Evolutionary conservation across 2,797 vertebrate genomes (phyloP), one percentile per base, ranked within the genome.

Genomic region (Coregonus sp.): DNA sequence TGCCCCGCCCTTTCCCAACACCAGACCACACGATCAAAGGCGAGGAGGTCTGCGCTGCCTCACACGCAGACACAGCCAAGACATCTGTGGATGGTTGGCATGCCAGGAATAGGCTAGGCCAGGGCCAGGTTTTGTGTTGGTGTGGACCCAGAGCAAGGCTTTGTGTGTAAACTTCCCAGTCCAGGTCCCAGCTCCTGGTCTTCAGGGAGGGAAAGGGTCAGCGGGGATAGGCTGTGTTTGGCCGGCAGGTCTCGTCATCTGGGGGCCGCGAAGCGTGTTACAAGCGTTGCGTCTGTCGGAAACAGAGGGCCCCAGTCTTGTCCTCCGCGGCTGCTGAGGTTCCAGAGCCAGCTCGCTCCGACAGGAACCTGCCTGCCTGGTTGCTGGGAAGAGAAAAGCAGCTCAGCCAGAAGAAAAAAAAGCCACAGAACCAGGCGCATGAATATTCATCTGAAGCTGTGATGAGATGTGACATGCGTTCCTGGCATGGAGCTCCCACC

Each of bases 391-490:
- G n/a, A n/a, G 4, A 35, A n/a, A 33, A 52, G 51, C 75, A 75
- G 81, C 66, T 16, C 71, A 74, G 73, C 68, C 73, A 79, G 79
- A 70, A 80, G 54, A 73, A 75, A 71, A 76, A 77, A 80, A 67
- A 70, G n/a, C 37, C 88, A 78, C 83, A 77, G 59, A 85, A 88
- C 85, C 80, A 78, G 76, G 81, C 65, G 79, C 89, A 94, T 94
- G 93, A 94, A 95, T 95, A 94, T 94, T 94, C 93, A 95, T 94
- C 78, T 52, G 80, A 91, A 94, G 93, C 91, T 94, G 93, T 93
- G 92, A 90, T 86, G 92, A 86, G 91, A 90, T 90, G 90, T 93
- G 94, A 94, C 93, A 93, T 87, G 90, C 84, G 83, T 90, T 86
- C 78, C 91, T 94, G 93, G 93, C 92, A 88, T 83, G 81, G 86